Percentiles rank a stretch among this genome's conserved stretches.
These are phyloP conservation scores for Hippolais icterina DNA, from an alignment of 2,113 vertebrate species.

Conservation along the genomic window DNA sequence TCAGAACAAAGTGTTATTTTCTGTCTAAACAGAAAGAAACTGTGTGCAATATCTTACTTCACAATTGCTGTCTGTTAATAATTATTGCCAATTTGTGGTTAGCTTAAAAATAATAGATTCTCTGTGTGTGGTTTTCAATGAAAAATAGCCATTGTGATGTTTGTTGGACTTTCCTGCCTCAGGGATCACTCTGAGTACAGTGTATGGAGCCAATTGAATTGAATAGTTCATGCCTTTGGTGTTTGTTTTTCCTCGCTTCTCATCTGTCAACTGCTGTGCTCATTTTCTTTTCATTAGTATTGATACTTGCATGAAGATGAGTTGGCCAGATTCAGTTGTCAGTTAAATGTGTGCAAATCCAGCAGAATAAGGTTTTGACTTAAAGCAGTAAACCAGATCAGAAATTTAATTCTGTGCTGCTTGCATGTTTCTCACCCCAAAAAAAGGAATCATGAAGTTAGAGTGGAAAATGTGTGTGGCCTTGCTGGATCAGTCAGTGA, in stretches of 20 bases:
- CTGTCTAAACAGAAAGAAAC: not conserved
- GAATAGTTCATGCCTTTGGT: not conserved
- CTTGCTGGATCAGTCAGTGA: not conserved
- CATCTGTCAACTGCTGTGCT: conserved; percentile 11
- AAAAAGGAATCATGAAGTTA: not conserved
- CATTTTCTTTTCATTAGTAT: conserved; percentile 11
- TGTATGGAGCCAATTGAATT: not conserved
- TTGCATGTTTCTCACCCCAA: not conserved
- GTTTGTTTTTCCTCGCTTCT: conserved; percentile 36
- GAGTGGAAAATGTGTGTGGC: conserved; percentile 14
- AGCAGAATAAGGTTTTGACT: not conserved
- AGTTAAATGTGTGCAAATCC: not conserved
- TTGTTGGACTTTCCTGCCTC: conserved; percentile 17
- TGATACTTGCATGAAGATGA: not conserved
- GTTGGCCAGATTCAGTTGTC: not conserved
- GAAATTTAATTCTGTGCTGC: not conserved
- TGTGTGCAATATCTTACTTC: not conserved
- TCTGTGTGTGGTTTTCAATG: not conserved
- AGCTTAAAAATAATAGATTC: conserved; percentile 40
- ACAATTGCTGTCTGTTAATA: conserved; percentile 40
- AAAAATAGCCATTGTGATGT: conserved; percentile 53
- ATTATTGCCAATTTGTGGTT: conserved; percentile 49
- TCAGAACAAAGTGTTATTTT: conserved; percentile 34
- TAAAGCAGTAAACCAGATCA: not conserved
- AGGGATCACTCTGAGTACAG: not conserved